Evolutionary conservation across 92 coral and sea anemone genomes (phyloP).

Genomic region (Parazoanthus swiftii): DNA sequence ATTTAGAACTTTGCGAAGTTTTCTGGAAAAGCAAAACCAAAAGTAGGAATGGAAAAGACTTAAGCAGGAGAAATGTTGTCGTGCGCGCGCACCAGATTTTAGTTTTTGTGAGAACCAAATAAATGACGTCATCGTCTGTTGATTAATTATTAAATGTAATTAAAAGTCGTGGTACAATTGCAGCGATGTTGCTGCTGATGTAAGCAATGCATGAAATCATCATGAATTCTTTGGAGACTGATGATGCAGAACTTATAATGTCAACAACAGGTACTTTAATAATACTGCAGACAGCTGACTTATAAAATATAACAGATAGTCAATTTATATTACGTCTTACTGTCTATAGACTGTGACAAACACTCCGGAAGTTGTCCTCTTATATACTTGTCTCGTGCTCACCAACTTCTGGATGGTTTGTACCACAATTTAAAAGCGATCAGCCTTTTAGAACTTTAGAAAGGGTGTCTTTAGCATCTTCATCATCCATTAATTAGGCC

Average conservation of each 20-base stretch:
- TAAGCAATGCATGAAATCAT: background rate
- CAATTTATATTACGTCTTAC: background rate
- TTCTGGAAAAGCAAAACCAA: background rate
- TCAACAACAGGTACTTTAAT: background rate
- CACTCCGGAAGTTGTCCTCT: no score
- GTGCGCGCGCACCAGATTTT: conserved; percentile 4
- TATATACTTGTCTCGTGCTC: no score
- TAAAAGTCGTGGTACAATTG: no score
- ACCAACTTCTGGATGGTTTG: no score
- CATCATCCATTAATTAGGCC: no score
- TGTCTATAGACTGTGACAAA: no score
- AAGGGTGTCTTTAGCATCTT: no score
- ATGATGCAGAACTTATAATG: background rate
- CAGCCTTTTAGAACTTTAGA: no score
- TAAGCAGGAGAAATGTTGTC: background rate
- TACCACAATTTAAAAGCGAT: no score
- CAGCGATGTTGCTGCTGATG: background rate
- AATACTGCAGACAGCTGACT: background rate
- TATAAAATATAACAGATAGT: background rate
- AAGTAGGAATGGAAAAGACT: background rate
- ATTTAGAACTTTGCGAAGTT: background rate
- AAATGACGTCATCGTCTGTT: conserved; percentile 23
- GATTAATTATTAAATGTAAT: background rate
- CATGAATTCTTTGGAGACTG: background rate
- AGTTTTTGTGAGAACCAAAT: background rate